These are phyloP conservation scores for Elgaria multicarinata DNA, from an alignment of 2,113 vertebrate species.

Conservation along the genomic window DNA sequence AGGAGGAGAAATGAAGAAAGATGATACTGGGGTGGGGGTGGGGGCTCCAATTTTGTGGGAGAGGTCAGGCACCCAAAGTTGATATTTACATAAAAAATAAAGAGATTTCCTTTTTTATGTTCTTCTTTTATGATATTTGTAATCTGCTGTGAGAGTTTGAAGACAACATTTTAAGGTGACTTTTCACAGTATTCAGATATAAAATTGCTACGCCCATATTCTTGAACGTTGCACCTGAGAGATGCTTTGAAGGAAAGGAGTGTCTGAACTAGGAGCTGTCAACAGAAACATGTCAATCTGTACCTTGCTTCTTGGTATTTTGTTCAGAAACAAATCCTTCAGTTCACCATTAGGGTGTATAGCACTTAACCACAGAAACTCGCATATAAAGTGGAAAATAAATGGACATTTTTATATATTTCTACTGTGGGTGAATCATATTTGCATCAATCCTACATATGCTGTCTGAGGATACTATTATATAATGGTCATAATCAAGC, in stretches of 20 bases:
- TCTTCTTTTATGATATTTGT: background rate
- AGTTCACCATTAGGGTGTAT: no score
- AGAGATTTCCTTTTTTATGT: background rate
- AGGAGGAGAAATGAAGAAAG: background rate
- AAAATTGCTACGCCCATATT: background rate
- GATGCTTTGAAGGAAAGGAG: background rate
- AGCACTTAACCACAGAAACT: no score
- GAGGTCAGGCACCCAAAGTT: background rate
- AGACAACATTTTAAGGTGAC: background rate
- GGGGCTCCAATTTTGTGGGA: background rate
- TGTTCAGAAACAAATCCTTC: background rate
- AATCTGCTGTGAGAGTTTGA: background rate
- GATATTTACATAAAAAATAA: conserved; percentile 15
- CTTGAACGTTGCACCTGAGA: background rate
- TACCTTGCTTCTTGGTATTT: background rate
- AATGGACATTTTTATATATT: no score
- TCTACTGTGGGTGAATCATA: no score
- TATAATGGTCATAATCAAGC: no score
- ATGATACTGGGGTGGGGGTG: background rate
- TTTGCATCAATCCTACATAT: no score
- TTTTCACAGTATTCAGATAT: background rate
- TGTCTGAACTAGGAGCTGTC: background rate
- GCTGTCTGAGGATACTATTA: no score
- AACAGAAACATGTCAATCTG: background rate
- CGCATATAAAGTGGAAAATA: no score